Conservation (phyloP, 92 coral and sea anemone species). For the Galaxea fascicularis region DNA sequence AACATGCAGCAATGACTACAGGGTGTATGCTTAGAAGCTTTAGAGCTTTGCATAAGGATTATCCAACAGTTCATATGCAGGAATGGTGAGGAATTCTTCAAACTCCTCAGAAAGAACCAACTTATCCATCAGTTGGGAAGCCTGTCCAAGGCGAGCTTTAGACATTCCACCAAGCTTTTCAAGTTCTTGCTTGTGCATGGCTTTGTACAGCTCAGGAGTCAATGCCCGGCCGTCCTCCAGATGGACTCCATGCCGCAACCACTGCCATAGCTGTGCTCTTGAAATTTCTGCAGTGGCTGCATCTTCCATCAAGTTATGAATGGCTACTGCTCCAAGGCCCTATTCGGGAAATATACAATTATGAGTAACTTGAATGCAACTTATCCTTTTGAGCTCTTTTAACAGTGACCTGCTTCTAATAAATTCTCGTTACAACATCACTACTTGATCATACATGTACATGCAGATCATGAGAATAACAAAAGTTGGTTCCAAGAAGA, state of each 20-base stretch:
- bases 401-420: too few relatives aligned
- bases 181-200: conserved; percentile 81
- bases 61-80: conserved; percentile 89
- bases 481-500: too few relatives aligned
- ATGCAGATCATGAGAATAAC: too few relatives aligned
- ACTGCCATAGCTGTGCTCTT: conserved; percentile 98
- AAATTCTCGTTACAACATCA: too few relatives aligned
- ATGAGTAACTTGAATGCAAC: too few relatives aligned
- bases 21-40: not conserved
- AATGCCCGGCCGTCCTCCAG: conserved; percentile 79
- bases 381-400: too few relatives aligned
- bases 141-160: conserved; percentile 85
- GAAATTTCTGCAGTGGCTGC: conserved; percentile 99
- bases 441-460: too few relatives aligned
- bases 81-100: conserved; percentile 93
- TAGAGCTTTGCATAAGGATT: conserved; percentile 91
- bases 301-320: conserved; percentile 96
- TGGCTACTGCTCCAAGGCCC: conserved; percentile 97
- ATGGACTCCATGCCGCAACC: conserved; percentile 78
- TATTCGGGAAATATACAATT: conserved; percentile 19
- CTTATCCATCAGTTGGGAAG: conserved; percentile 85
- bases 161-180: conserved; percentile 86
- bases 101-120: conserved; percentile 85
- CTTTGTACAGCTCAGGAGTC: conserved; percentile 74
- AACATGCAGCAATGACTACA: not conserved